Evolutionary conservation across 2,797 vertebrate genomes (phyloP).

Genomic region (Macroramphosus scolopax): DNA sequence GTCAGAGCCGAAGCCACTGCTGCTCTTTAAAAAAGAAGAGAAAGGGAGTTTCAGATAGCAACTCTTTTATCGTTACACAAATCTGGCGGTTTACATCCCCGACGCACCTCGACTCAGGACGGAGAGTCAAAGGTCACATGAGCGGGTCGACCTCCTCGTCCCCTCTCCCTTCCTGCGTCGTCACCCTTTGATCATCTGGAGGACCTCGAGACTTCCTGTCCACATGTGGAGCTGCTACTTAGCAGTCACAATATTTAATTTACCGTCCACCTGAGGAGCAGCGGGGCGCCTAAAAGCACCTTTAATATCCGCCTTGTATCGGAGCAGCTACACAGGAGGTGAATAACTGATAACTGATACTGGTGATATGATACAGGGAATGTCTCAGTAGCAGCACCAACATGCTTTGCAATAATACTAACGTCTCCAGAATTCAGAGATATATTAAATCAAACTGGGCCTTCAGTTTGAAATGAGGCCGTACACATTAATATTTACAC

Average conservation of each 20-base stretch:
- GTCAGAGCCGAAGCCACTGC: constrained; percentile 45
- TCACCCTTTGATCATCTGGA: constrained; percentile 39
- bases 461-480: neutral
- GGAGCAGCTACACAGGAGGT: constrained; percentile 13
- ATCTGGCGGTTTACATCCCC: constrained; percentile 19
- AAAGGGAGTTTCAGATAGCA: too few relatives aligned
- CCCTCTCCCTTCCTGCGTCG: constrained; percentile 24
- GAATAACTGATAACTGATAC: too few relatives aligned
- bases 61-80: too few relatives aligned
- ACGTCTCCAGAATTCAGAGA: too few relatives aligned
- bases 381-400: too few relatives aligned
- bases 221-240: constrained; percentile 21
- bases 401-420: too few relatives aligned
- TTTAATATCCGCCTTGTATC: constrained; percentile 58
- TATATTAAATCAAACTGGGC: too few relatives aligned
- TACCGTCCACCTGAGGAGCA: constrained; percentile 17
- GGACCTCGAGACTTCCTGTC: constrained; percentile 23
- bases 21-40: too few relatives aligned
- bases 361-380: too few relatives aligned
- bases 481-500: too few relatives aligned
- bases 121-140: constrained; percentile 41
- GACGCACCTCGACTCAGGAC: constrained; percentile 3
- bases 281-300: constrained; percentile 13
- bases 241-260: constrained; percentile 17
- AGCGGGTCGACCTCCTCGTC: constrained; percentile 20